Base-by-base conservation (phyloP, 2,888 invertebrate species). In the Meiosimyza decipiens region DNA sequence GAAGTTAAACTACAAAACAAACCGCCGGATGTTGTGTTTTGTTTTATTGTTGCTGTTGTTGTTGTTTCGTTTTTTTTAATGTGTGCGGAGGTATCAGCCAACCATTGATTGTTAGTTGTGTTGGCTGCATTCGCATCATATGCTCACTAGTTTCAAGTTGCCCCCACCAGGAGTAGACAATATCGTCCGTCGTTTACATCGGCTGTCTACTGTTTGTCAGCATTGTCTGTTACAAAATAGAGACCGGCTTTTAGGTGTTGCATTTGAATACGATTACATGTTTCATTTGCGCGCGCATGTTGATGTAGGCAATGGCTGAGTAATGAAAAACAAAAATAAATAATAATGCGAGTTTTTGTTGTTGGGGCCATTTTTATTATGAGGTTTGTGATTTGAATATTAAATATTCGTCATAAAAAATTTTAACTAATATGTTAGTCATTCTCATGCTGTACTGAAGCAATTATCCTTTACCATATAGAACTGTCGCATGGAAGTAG, bases 51-150 rank as follows among this genome's bases (percentile, higher is more conserved):
- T 50, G 59, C 69, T 71, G 49, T 22, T 66, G 68, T 51, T 57
- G 16, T 64, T 55, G 51, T 66, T 78, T 66, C 71, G 49, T 62
- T 77, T 74, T 72, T 65, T 51, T 55, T 57, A 18, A 57, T 57
- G 51, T 55, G 55, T 57, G 22, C 9, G 22, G 57, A 28, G 57
- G 28, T 18, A 57, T 57, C 15, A 28, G 57, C 57, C 57, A 57
- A 18, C 57, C 22, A 57, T 28, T 57, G 57, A 22, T 57, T 40
- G 9, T 9, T 40, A 9, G 40, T 7, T 18, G 57, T 28, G 57
- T 57, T 57, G 57, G 18, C 18, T 57, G 22, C 28, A 28, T 57
- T 57, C 40, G 40, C 40, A 40, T 6, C 40, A 40, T 40, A 40
- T 9, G 40, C 28, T 28, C 28, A 28, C 28, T 28, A 28, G 28